Evolutionary conservation across 1,140 invertebrate species (phyloP).

Genomic region (Calliopsis andreniformis): DNA sequence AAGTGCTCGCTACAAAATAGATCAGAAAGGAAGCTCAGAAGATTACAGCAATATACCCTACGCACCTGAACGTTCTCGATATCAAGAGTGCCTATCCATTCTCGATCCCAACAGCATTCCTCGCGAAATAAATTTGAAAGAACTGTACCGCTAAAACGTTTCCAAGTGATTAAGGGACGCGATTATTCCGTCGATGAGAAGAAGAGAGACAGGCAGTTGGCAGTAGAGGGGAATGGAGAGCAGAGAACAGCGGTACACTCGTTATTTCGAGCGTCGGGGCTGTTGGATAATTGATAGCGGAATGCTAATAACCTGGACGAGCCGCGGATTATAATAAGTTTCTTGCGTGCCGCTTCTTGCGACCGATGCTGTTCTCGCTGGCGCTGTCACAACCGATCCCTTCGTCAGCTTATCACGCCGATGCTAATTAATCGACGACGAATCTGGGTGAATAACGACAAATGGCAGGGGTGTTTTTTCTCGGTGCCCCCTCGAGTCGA

Average conservation of each 20-base stretch:
- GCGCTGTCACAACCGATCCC: conserved; percentile 43
- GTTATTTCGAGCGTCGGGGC: conserved; percentile 23
- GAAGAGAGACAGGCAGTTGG: neutral
- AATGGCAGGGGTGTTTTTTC: conserved; percentile 15
- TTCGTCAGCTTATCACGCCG: conserved; percentile 51
- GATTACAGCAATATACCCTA: too few relatives aligned
- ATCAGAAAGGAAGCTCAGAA: too few relatives aligned
- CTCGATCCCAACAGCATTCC: too few relatives aligned
- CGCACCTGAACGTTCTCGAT: too few relatives aligned
- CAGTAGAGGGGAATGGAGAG: neutral
- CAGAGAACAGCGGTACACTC: neutral
- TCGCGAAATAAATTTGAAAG: neutral
- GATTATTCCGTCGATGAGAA: conserved; percentile 12
- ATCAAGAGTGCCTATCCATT: too few relatives aligned
- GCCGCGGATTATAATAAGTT: conserved; percentile 76
- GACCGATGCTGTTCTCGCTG: conserved; percentile 16
- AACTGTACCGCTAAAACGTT: neutral
- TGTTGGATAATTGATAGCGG: conserved; percentile 48
- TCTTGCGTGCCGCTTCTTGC: conserved; percentile 62
- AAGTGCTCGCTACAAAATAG: too few relatives aligned
- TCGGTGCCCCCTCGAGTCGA: neutral
- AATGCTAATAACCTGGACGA: conserved; percentile 76
- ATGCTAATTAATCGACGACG: conserved; percentile 40
- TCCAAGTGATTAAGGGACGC: conserved; percentile 6
- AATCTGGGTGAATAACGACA: conserved; percentile 11